phyloP scores from a whole-genome alignment of 2,113 vertebrate species.

The Cephalopholis sonnerati region DNA sequence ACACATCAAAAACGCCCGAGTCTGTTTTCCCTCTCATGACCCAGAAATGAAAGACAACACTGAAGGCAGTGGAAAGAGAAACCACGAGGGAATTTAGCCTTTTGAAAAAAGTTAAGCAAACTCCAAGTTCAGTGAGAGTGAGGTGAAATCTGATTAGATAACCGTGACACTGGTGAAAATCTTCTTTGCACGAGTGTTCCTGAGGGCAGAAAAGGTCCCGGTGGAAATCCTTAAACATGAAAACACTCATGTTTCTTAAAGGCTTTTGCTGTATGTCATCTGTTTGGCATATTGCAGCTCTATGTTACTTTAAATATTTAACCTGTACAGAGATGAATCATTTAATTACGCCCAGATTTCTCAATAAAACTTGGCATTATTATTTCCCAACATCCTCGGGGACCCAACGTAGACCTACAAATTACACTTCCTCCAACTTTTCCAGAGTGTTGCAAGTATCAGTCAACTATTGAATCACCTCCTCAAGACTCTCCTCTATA shows the following conservation, averaged over 20 bases:
- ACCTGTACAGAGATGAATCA: not conserved
- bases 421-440: slow-evolving; percentile 67
- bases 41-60: slow-evolving; percentile 72
- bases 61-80: slow-evolving; percentile 46
- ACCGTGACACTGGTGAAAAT: slow-evolving; percentile 33
- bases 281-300: not conserved
- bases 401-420: slow-evolving; percentile 40
- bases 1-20: slow-evolving; percentile 67
- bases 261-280: slow-evolving; percentile 1
- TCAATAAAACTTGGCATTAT: not conserved
- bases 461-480: slow-evolving; percentile 73
- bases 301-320: slow-evolving; percentile 16
- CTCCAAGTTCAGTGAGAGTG: slow-evolving; percentile 56
- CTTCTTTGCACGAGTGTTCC: slow-evolving; percentile 1
- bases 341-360: not conserved
- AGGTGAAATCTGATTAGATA: slow-evolving; percentile 64
- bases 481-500: slow-evolving; percentile 57
- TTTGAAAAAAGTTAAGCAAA: slow-evolving; percentile 74
- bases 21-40: slow-evolving; percentile 73
- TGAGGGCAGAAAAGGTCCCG: slow-evolving; percentile 9
- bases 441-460: slow-evolving; percentile 66
- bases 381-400: slow-evolving; percentile 20
- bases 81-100: slow-evolving; percentile 47
- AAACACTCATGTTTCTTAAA: slow-evolving; percentile 1
- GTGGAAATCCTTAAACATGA: slow-evolving; percentile 25